Evolutionary conservation across 1,140 invertebrate species (phyloP).

Genomic region (Drosophila serrata): DNA sequence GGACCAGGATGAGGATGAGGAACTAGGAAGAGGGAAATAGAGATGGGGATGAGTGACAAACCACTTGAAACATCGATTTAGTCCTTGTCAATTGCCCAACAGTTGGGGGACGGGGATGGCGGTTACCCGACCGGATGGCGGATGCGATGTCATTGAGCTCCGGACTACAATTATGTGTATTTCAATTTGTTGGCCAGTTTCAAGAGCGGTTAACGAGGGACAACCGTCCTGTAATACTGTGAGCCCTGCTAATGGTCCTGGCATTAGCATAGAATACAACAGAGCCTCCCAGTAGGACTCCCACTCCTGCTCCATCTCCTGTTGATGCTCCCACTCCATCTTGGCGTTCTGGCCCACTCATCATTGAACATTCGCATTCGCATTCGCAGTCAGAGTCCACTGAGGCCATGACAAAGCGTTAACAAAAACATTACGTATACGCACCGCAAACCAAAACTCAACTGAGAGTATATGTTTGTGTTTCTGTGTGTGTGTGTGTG

Average conservation of each 20-base stretch:
- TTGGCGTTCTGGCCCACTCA: conserved; percentile 3
- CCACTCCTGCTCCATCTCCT: not conserved
- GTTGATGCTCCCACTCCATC: not conserved
- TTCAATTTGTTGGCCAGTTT: conserved; percentile 23
- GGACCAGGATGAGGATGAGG: not conserved
- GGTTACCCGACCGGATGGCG: conserved; percentile 6
- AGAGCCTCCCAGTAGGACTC: not conserved
- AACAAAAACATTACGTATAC: conserved; percentile 58
- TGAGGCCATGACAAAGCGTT: conserved; percentile 37
- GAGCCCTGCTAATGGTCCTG: conserved; percentile 25
- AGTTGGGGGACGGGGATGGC: no score
- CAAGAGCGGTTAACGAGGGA: conserved; percentile 14
- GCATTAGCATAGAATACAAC: conserved; percentile 25
- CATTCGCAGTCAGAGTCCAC: conserved; percentile 12
- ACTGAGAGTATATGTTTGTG: not conserved
- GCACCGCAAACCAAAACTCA: conserved; percentile 30
- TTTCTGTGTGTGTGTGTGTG: not conserved
- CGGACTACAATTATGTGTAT: conserved; percentile 34
- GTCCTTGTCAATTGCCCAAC: conserved; percentile 33
- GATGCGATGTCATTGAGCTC: conserved; percentile 30
- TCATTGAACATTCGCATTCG: conserved; percentile 10
- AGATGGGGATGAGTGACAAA: conserved; percentile 7
- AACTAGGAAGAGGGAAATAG: not conserved
- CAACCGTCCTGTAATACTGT: not conserved
- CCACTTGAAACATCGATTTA: conserved; percentile 59